Percentiles rank a stretch among this genome's conserved stretches.
These are phyloP conservation scores for Ammodytes dubius DNA, from an alignment of 2,113 vertebrate genomes.

Conservation along the genomic window DNA sequence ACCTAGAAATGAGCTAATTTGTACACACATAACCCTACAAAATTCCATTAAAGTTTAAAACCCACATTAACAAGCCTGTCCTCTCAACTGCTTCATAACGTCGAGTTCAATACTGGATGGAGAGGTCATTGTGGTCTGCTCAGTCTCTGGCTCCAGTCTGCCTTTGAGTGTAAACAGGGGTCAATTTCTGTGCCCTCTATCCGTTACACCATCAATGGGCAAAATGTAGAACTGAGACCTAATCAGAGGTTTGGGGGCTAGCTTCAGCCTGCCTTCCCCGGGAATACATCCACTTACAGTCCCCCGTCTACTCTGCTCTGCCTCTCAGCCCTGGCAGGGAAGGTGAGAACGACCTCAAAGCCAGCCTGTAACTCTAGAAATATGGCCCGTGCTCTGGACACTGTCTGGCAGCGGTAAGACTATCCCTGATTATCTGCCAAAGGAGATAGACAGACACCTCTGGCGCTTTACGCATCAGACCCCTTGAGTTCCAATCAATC, in stretches of 20 bases:
- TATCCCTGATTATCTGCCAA: conserved; percentile 41
- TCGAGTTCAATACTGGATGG: conserved; percentile 17
- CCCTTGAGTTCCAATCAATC: conserved; percentile 58
- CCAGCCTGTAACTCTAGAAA: conserved; percentile 64
- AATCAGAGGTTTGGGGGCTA: conserved; percentile 42
- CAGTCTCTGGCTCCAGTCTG: conserved; percentile 6
- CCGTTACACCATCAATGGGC: conserved; percentile 43
- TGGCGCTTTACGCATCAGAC: conserved; percentile 43
- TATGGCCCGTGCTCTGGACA: conserved; percentile 16
- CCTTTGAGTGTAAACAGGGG: conserved; percentile 33
- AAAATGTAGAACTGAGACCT: conserved; percentile 62
- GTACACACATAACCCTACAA: background rate
- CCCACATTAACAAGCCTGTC: conserved; percentile 1
- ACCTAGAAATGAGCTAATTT: background rate
- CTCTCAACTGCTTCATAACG: conserved; percentile 1
- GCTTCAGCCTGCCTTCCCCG: background rate
- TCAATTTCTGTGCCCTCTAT: conserved; percentile 43
- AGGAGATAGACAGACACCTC: conserved; percentile 55
- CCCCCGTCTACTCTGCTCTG: background rate
- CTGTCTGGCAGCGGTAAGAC: conserved; percentile 62
- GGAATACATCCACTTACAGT: conserved; percentile 34
- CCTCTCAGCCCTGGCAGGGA: conserved; percentile 19
- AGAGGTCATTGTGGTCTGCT: conserved; percentile 27
- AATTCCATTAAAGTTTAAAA: conserved; percentile 12
- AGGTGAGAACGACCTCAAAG: conserved; percentile 65